Percentiles rank a stretch among this genome's conserved stretches.
phyloP scores from a whole-genome alignment of 2,113 vertebrate species.

The Piprites chloris region DNA sequence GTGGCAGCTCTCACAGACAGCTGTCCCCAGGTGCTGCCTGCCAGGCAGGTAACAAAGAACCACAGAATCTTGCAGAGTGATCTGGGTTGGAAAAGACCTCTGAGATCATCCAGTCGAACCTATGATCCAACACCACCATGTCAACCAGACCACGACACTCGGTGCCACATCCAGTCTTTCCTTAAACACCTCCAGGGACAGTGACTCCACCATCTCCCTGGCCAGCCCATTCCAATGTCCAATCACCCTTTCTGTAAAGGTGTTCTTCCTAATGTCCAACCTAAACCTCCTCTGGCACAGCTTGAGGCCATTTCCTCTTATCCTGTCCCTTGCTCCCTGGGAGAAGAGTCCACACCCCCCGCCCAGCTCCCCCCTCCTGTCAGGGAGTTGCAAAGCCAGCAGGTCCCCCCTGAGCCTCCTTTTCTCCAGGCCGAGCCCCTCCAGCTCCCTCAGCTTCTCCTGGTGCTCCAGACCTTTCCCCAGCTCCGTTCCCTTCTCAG shows the following conservation, averaged over 20 bases:
- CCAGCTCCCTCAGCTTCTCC: too few species aligned
- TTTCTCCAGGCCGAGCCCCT: neutral
- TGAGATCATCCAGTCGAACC: neutral
- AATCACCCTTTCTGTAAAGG: neutral
- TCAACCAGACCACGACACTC: neutral
- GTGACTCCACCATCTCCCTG: neutral
- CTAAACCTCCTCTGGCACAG: neutral
- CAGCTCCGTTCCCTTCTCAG: too few species aligned
- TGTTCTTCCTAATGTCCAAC: neutral
- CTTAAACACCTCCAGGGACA: neutral
- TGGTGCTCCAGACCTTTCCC: too few species aligned
- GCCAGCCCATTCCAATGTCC: neutral
- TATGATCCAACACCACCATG: neutral
- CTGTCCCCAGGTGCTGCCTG: neutral
- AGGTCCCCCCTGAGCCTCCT: neutral
- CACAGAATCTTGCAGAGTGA: neutral
- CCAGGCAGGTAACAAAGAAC: neutral
- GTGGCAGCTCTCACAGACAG: neutral
- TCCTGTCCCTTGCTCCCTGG: neutral
- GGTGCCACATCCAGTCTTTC: neutral
- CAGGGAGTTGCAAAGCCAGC: neutral
- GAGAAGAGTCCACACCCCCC: rapidly evolving
- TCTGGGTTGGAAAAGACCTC: neutral
- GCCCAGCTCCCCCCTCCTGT: neutral
- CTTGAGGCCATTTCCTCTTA: neutral